Evolutionary conservation across 2,888 invertebrate genomes (phyloP), one percentile per base, ranked within the genome.

Genomic region (Hecatera dysodea): DNA sequence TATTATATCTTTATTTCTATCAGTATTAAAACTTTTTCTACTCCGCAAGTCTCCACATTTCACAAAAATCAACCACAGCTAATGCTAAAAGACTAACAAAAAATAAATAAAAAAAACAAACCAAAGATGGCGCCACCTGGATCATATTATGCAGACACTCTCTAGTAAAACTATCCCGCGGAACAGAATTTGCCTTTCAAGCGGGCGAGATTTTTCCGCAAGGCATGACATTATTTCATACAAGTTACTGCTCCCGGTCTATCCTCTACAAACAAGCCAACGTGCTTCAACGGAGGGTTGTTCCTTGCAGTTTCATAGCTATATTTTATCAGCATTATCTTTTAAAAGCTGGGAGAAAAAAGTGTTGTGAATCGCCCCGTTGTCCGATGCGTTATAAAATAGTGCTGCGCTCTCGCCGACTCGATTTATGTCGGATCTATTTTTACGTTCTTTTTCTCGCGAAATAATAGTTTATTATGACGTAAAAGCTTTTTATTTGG

Each of bases 171-270:
- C 85, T 83, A 84, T 87, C 83, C 85, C 78, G 63, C 62, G 62
- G 86, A 88, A 89, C 87, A 88, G 88, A 90, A 92, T 93, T 92
- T 91, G 91, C 91, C 88, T 92, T 92, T 90, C 88, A 89, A 86
- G 86, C 75, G 69, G 39, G 65, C 78, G 81, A 87, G 90, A 91
- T 91, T 91, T 85, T 91, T 88, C 88, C 88, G 82, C 86, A 78
- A 87, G 86, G 75, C 83, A 83, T 68, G 82, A 82, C 88, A 89
- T 89, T 90, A 92, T 90, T 90, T 91, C 75, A 82, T 83, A 81
- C 88, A 90, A 91, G 87, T 90, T 89, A 91, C 86, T 82, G 78
- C 66, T 66, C 66, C 48, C 68, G 22, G 66, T 72, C 55, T 80
- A 74, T 80, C 69, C 78, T 77, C 71, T 68, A 75, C 77, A 78